A percentile compares a stretch with the other conserved stretches of the same genome.
Evolutionary conservation across 2,113 vertebrate species (phyloP).

Genomic region (Nothoprocta pentlandii): DNA sequence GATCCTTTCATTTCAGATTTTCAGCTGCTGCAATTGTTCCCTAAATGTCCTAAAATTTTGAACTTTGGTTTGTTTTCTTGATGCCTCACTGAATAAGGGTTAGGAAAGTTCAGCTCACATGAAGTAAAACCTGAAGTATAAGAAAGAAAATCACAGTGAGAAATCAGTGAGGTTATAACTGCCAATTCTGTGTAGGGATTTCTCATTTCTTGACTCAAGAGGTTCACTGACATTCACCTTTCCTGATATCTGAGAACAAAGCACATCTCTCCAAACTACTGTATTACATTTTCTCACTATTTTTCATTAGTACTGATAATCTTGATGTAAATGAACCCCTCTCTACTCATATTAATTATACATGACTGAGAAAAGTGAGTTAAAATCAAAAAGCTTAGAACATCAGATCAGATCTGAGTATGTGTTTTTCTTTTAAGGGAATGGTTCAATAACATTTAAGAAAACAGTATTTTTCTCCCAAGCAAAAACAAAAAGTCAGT

Average conservation of each 20-base stretch:
- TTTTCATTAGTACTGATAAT: background rate
- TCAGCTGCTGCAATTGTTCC: background rate
- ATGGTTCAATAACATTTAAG: conserved; percentile 39
- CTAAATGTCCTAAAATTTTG: background rate
- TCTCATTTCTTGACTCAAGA: background rate
- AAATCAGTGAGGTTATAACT: background rate
- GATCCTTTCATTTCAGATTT: background rate
- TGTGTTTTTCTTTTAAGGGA: conserved; percentile 36
- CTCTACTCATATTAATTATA: background rate
- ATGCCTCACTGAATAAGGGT: background rate
- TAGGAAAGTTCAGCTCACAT: background rate
- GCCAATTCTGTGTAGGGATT: background rate
- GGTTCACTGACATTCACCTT: background rate
- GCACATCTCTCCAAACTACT: background rate
- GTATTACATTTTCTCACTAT: background rate
- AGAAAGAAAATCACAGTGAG: background rate
- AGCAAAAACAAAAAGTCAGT: background rate
- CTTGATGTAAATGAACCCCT: background rate
- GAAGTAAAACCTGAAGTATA: background rate
- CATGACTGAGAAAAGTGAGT: background rate
- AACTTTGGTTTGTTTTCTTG: background rate
- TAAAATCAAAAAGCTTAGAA: conserved; percentile 3
- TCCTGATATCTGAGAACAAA: background rate
- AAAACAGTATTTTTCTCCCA: conserved; percentile 15
- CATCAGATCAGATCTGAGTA: background rate